Conservation (phyloP, 2,113 vertebrate genomes). For the Choloepus hoffmanni region DNA sequence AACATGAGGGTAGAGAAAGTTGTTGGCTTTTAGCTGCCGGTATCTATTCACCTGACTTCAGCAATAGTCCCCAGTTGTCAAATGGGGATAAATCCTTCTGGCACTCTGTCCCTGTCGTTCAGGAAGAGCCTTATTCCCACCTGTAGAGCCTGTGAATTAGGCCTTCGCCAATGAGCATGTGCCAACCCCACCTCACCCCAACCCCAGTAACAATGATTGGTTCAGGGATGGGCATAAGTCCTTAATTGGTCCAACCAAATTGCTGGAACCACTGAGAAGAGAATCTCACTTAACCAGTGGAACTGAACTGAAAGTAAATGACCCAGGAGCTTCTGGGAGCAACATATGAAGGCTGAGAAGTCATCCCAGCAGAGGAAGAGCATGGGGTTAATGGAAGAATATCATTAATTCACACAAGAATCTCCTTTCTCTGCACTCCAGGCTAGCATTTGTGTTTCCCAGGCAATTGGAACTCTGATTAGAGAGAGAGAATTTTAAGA, state of each 20-base stretch:
- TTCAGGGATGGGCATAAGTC: not conserved
- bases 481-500: not conserved
- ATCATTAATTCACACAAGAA: not conserved
- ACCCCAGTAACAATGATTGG: not conserved
- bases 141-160: not conserved
- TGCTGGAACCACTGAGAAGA: not conserved
- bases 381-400: not conserved
- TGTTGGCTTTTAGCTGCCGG: not conserved
- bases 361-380: not conserved
- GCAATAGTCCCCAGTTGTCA: not conserved
- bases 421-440: not conserved
- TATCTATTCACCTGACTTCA: not conserved
- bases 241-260: not conserved
- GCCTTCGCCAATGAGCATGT: not conserved
- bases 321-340: not conserved
- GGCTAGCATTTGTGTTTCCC: not conserved
- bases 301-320: not conserved
- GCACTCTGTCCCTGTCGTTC: not conserved
- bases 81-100: not conserved
- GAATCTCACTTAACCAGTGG: not conserved
- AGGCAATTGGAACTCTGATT: not conserved
- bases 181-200: not conserved
- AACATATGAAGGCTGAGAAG: not conserved
- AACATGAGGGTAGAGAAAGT: not conserved
- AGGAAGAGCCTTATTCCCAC: not conserved